Conservation (phyloP, 2,113 vertebrate species). For the Malurus alboscapulatus region DNA sequence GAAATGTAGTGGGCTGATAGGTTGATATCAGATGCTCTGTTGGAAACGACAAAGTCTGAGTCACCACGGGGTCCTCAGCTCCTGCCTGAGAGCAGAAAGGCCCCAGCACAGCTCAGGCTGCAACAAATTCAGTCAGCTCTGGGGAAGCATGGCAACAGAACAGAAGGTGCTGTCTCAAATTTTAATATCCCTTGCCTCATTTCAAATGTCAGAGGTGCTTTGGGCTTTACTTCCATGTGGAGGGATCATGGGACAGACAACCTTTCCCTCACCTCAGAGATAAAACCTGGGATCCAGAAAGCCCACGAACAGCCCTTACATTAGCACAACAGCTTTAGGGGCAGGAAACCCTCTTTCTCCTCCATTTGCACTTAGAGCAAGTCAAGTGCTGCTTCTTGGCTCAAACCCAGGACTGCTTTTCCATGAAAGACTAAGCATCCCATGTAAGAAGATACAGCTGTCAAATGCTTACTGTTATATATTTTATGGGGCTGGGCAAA, state of each 20-base stretch:
- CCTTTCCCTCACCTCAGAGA: background rate
- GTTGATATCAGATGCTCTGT: background rate
- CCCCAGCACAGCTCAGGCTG: background rate
- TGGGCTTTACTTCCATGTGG: background rate
- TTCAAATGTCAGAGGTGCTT: background rate
- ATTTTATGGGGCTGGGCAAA: background rate
- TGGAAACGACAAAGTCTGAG: background rate
- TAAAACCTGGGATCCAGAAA: background rate
- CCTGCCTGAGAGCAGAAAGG: background rate
- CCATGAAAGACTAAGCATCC: background rate
- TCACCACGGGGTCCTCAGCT: background rate
- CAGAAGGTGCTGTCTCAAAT: background rate
- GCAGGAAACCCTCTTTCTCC: background rate
- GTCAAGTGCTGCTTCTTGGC: background rate
- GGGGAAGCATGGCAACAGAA: background rate
- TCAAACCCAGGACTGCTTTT: background rate
- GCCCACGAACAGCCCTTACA: background rate
- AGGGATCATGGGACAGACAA: background rate
- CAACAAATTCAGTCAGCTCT: background rate
- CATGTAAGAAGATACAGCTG: background rate
- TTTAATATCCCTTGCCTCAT: background rate
- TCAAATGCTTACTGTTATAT: slow-evolving; percentile 24
- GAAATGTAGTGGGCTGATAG: background rate
- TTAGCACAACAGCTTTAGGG: background rate
- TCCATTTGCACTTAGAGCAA: background rate